phyloP scores from a whole-genome alignment of 1,140 invertebrate genomes.

The Drosophila teissieri region DNA sequence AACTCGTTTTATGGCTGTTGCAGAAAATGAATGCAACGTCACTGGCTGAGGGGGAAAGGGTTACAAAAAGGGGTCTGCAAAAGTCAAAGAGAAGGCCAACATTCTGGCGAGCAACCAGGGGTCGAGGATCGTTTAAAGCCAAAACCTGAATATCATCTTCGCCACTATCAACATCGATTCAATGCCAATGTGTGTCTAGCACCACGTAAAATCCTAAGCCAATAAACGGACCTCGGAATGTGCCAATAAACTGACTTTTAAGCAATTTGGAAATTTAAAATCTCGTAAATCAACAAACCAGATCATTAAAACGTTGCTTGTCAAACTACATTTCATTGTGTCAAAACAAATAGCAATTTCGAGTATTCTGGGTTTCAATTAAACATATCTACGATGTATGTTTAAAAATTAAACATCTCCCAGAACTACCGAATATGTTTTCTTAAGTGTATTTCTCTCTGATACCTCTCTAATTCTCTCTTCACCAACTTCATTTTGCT shows the following conservation, averaged over 20 bases:
- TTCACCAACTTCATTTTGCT: slow-evolving; percentile 3
- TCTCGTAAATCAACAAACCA: not conserved
- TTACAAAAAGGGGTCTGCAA: slow-evolving; percentile 1
- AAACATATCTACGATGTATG: too few species aligned
- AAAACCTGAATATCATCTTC: slow-evolving; percentile 64
- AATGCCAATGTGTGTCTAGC: slow-evolving; percentile 26
- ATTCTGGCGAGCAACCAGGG: slow-evolving; percentile 24
- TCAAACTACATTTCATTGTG: not conserved
- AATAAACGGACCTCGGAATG: not conserved
- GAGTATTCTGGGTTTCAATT: too few species aligned
- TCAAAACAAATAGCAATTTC: not conserved
- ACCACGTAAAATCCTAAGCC: slow-evolving; percentile 4
- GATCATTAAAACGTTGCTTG: not conserved
- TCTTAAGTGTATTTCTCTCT: not conserved
- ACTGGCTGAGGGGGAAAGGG: slow-evolving; percentile 37
- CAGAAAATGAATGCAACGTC: slow-evolving; percentile 68
- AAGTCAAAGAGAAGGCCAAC: slow-evolving; percentile 29
- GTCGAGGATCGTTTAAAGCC: slow-evolving; percentile 48
- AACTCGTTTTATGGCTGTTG: slow-evolving; percentile 47
- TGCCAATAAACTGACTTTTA: not conserved
- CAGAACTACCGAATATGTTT: not conserved
- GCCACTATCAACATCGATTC: slow-evolving; percentile 24
- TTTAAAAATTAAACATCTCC: not conserved
- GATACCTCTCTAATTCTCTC: too few species aligned
- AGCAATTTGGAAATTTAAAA: not conserved